Conservation (phyloP, 2,113 vertebrate genomes). For the Taurulus bubalis region DNA sequence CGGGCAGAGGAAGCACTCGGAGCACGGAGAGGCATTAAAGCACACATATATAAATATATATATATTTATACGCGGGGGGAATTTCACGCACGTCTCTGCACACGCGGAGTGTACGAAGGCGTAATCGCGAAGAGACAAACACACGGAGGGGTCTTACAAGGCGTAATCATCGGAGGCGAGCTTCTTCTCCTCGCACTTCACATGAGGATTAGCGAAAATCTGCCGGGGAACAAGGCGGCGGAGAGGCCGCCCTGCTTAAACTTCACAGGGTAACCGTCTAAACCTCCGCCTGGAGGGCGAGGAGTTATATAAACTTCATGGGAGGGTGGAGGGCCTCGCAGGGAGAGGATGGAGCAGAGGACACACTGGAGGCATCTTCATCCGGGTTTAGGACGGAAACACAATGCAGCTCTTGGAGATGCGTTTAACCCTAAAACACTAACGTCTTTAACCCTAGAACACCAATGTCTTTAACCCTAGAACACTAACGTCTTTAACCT, state of each 20-base stretch:
- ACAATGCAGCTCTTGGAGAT: constrained; percentile 1
- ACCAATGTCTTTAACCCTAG: too few relatives aligned
- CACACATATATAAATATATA: not conserved
- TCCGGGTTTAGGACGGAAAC: constrained; percentile 19
- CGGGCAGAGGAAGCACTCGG: constrained; percentile 7
- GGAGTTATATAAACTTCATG: constrained; percentile 50
- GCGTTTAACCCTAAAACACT: too few relatives aligned
- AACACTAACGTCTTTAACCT: too few relatives aligned
- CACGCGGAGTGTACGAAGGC: constrained; percentile 22
- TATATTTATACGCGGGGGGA: constrained; percentile 6
- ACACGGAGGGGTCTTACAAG: constrained; percentile 65
- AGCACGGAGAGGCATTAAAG: constrained; percentile 26
- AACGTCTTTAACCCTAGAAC: too few relatives aligned
- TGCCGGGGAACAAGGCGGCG: constrained; percentile 55
- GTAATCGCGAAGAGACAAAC: constrained; percentile 69
- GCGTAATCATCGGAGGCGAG: constrained; percentile 68
- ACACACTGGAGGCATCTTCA: constrained; percentile 22
- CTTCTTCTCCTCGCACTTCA: constrained; percentile 63
- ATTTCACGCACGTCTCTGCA: constrained; percentile 32
- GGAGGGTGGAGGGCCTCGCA: not conserved
- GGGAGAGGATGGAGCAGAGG: not conserved
- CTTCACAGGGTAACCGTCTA: constrained; percentile 42
- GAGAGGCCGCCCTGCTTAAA: constrained; percentile 21
- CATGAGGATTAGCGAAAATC: constrained; percentile 73
- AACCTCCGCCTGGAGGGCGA: constrained; percentile 46